phyloP scores from a whole-genome alignment of 2,113 vertebrate genomes.

The Pungitius pungitius region DNA sequence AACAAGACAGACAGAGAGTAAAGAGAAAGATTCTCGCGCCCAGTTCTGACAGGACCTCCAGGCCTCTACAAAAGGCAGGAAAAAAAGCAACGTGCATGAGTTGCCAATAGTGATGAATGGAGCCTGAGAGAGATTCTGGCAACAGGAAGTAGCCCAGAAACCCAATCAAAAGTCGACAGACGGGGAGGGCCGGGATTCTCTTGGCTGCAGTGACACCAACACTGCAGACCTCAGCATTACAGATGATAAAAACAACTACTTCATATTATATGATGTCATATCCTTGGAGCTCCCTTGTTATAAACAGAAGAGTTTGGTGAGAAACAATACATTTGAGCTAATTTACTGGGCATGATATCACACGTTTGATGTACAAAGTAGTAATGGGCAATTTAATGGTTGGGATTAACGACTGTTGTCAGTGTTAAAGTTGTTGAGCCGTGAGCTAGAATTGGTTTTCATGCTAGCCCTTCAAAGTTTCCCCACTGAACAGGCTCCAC shows the following conservation, averaged over 20 bases:
- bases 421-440: background rate
- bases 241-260: background rate
- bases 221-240: background rate
- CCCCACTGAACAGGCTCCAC: slow-evolving; percentile 22
- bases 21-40: slow-evolving; percentile 22
- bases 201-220: slow-evolving; percentile 10
- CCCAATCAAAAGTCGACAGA: background rate
- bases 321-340: background rate
- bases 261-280: background rate
- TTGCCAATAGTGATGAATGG: slow-evolving; percentile 52
- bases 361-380: background rate
- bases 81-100: slow-evolving; percentile 31
- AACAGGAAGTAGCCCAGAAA: slow-evolving; percentile 20
- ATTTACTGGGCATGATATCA: background rate
- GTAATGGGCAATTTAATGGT: slow-evolving; percentile 15
- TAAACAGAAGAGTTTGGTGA: background rate
- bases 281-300: background rate
- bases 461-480: slow-evolving; percentile 32
- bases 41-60: slow-evolving; percentile 32
- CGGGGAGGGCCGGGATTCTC: slow-evolving; percentile 10
- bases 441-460: slow-evolving; percentile 21
- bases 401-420: slow-evolving; percentile 6
- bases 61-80: slow-evolving; percentile 33
- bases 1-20: slow-evolving; percentile 17
- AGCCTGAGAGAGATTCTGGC: slow-evolving; percentile 42